Evolutionary conservation across 1,140 invertebrate genomes (phyloP), one percentile per base, ranked within the genome.

Genomic region (Globodera rostochiensis): DNA sequence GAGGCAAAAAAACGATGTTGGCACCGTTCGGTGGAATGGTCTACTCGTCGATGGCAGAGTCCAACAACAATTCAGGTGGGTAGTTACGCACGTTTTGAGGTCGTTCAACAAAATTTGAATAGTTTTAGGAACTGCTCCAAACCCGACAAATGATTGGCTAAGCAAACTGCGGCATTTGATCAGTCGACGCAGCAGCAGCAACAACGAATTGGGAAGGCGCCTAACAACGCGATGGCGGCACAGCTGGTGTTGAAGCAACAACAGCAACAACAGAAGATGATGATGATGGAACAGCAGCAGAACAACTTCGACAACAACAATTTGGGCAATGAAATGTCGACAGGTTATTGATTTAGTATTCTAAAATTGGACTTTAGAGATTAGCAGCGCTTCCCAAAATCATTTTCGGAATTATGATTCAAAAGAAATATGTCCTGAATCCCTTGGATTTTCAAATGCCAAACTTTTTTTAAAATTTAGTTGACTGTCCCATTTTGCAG

Each of bases 201-300:
- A 9, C 71, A n/a, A 46, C 46, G 21, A 64, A 83, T 21, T 73
- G 53, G 47, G n/a, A 25, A 25, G 46, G 50, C 46, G 50, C 80
- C 25, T 66, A 80, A 25, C 47, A 79, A 53, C 21, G 76, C 76
- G 49, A 69, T 78, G 70, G 64, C 64, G 66, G 76, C 76, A 13
- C 76, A 78, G n/a, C 49, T 78, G 3, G 76, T 78, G 46, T 49
- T 78, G 25, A 64, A 78, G 70, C 53, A 78, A 21, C 76, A 76
- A 57, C 45, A 76, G 64, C n/a, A n/a, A n/a, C 53, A 36, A 36
- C 25, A 36, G 25, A 36, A 36, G 25, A 67, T 76, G 74, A 64
- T 64, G 74, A 50, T 76, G 64, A 57, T 6, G 45, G 64, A 47
- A 76, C 9, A 70, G 76, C 66, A 70, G 45, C 50, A 50, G 50